Base-by-base conservation (phyloP, 2,797 vertebrate species). In the Rallus crepitans region DNA sequence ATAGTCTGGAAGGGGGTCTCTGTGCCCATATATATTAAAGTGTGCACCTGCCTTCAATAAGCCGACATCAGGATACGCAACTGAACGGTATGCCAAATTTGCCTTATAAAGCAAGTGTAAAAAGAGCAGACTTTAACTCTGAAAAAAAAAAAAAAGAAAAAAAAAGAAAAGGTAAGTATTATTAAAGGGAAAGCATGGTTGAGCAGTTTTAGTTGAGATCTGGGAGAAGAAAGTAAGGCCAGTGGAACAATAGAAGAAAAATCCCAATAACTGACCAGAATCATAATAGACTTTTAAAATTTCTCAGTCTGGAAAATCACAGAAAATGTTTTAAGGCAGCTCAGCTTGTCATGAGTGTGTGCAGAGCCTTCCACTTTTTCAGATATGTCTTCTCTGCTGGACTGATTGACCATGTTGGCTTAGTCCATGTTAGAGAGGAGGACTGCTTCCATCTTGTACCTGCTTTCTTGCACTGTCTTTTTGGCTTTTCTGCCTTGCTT, bases 41-140 rank as follows among this genome's bases (percentile, higher is more conserved):
- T 87, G 87, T 97, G 95, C 98, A 98, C 98, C 98, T 98, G 98
- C 96, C 97, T 98, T 98, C 97, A 97, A 97, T 98, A 97, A 98
- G 96, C 64, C 37, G 18, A 80, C 86, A 93, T 97, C 94, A 96
- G 96, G 92, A 95, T 91, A 94, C 8, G 60, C 95, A 96, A 96
- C 91, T 82, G 91, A 97, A 90, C 35, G 47, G 27, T 31, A 68
- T 78, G 97, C 97, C 97, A 98, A 97, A 97, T 97, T 97, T 95
- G 79, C 95, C 96, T 97, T 97, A 78, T 98, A 98, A 98, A 98
- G 75, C 82, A 94, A 92, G 73, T 86, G 60, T 96, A 96, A 95
- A 97, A 97, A 90, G 93, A 96, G 60, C 95, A 98, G 96, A 96
- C 82, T 59, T 95, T 91, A 89, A 72, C 71, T 94, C 33, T 53